These are phyloP conservation scores for Anisognathus igniventris DNA, from an alignment of 2,797 vertebrate genomes.

Conservation along the genomic window DNA sequence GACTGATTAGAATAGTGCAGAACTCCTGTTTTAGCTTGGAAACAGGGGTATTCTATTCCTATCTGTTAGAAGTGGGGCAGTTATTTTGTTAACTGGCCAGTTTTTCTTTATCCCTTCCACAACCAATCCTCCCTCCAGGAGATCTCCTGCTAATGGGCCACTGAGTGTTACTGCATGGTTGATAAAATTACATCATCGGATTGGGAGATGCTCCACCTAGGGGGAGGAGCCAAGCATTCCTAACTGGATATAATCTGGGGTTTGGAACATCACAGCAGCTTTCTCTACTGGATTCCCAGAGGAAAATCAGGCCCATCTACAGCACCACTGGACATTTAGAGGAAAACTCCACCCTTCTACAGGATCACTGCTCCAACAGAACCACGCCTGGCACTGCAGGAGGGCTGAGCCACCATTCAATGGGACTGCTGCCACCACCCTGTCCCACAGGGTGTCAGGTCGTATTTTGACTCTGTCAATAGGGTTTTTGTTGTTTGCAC, in stretches of 20 bases:
- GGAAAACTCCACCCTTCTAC: background rate
- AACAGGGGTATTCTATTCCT: background rate
- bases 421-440: background rate
- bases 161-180: accelerated
- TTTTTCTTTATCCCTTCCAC: background rate
- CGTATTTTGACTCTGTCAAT: background rate
- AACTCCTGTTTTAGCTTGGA: background rate
- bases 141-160: background rate
- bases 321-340: background rate
- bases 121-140: background rate
- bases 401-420: background rate
- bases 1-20: background rate
- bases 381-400: background rate
- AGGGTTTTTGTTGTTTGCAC: background rate
- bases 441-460: background rate
- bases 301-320: background rate
- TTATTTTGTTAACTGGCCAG: background rate
- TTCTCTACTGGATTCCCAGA: background rate
- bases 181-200: background rate
- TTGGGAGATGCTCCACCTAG: background rate
- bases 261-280: background rate
- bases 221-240: background rate
- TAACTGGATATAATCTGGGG: background rate
- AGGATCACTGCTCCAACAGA: background rate
- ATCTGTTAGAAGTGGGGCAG: background rate